A percentile compares a stretch with the other conserved stretches of the same genome.
Evolutionary conservation across 1,140 invertebrate species (phyloP).

Genomic region (Daktulosphaira vitifoliae): DNA sequence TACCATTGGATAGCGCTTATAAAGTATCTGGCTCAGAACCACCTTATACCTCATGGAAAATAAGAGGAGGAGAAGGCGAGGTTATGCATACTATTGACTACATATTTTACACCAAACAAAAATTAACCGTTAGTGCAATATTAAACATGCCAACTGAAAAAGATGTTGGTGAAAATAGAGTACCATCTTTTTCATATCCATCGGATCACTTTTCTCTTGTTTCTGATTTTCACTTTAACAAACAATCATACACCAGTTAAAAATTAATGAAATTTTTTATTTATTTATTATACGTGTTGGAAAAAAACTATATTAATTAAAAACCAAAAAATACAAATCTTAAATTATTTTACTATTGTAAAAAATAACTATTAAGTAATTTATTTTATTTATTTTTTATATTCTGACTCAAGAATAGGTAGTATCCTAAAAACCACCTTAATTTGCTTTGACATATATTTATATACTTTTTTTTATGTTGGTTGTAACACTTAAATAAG

Average conservation of each 20-base stretch:
- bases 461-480: too few species aligned
- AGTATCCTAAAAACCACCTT: too few species aligned
- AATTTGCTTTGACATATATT: too few species aligned
- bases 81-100: constrained; percentile 70
- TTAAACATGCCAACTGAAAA: constrained; percentile 57
- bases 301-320: too few species aligned
- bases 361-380: too few species aligned
- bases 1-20: constrained; percentile 46
- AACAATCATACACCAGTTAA: not conserved
- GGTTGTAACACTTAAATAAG: too few species aligned
- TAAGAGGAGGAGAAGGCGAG: constrained; percentile 58
- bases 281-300: constrained; percentile 12
- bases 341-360: too few species aligned
- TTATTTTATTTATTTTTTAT: too few species aligned
- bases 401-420: too few species aligned
- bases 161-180: constrained; percentile 56
- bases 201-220: constrained; percentile 73
- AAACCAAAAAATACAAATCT: too few species aligned
- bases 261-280: not conserved
- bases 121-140: constrained; percentile 52
- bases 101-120: constrained; percentile 57
- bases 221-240: constrained; percentile 50
- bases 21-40: constrained; percentile 48
- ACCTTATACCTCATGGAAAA: constrained; percentile 69
- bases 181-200: constrained; percentile 62